Base-by-base conservation (phyloP, 2,888 invertebrate genomes). In the Microplitis deprimator region DNA sequence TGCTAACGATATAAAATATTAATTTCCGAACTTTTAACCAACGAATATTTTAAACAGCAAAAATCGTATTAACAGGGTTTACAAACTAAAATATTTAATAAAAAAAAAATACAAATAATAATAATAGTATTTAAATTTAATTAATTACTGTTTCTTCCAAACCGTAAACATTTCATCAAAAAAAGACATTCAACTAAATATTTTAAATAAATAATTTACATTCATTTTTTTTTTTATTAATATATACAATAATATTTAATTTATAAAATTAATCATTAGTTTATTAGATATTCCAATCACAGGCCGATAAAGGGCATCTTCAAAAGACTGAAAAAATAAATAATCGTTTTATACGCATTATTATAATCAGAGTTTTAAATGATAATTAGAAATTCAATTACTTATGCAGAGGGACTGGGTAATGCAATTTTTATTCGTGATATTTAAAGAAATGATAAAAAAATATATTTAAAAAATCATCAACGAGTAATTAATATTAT, bases 361-460 rank as follows among this genome's bases (percentile, higher is more conserved):
- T 62, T 20, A 62, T 20, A 67, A 38, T 67, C 16, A 67, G 29
- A 67, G 13, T 8, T 50, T 13, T 13, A 50, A 50, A 50, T 50
- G 50, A 40, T 40, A 40, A 68, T 17, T 68, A 68, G 10, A 41
- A 68, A 68, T 67, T 38, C 10, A 16, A 68, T 16, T n/a, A 68
- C 17, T 50, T n/a, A 68, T 68, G 40, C n/a, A 68, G 41, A 68
- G 68, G 41, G 39, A 68, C 68, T 68, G 68, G 50, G 40, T 68
- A 40, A n/a, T 41, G 40, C 39, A 68, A 68, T 68, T 68, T 68
- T 40, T 68, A 68, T 73, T 39, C 67, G 73, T 73, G 73, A 73
- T 73, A 73, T 65, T 73, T 16, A 50, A 50, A 20, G 6, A 59
- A 65, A 65, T 10, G 41, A 17, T 17, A 74, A 50, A 20, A 50